Evolutionary conservation across 2,888 invertebrate genomes (phyloP), one percentile per base, ranked within the genome.

Genomic region (Dicyrtoma fusca): DNA sequence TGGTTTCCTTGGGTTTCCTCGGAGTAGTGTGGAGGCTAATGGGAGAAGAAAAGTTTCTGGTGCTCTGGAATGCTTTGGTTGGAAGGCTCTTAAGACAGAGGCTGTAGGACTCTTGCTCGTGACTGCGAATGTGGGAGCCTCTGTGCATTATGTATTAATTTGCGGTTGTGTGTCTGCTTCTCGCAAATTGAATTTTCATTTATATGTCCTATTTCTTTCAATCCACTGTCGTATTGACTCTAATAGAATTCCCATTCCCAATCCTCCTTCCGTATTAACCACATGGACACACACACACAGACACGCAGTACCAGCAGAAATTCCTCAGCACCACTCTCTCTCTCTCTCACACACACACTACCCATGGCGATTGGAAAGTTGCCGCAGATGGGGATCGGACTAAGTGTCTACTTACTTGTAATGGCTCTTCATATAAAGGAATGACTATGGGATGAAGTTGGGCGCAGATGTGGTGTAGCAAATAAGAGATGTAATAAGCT

Each of bases 171-270:
- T 13, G 42, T 61, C 61, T 34, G 34, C 42, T 42, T 17, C 42
- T 34, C 34, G n/a, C 61, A 61, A 61, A 61, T 61, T 61, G 34
- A 61, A 61, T 61, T 61, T 61, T 19, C 42, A 34, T 17, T 61
- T 34, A 34, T 34, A 34, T 34, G 34, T 34, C 34, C 34, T 34
- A 34, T 34, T 34, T 34, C 34, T 34, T 34, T 34, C 34, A 34
- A 34, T 34, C 34, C 34, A 34, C 34, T 34, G 34, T 34, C 34
- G 34, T 34, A 34, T 34, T 34, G 34, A 34, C 34, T 23, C 53
- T 53, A 53, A 53, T 53, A 23, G 53, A 53, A 53, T 53, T 53
- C 17, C 53, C 53, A 10, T 17, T 53, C 17, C 21, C 53, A n/a
- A n/a, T n/a, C n/a, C n/a, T n/a, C n/a, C n/a, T n/a, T n/a, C n/a